Evolutionary conservation across 2,888 invertebrate genomes (phyloP).

Genomic region (Leptopilina myrica): DNA sequence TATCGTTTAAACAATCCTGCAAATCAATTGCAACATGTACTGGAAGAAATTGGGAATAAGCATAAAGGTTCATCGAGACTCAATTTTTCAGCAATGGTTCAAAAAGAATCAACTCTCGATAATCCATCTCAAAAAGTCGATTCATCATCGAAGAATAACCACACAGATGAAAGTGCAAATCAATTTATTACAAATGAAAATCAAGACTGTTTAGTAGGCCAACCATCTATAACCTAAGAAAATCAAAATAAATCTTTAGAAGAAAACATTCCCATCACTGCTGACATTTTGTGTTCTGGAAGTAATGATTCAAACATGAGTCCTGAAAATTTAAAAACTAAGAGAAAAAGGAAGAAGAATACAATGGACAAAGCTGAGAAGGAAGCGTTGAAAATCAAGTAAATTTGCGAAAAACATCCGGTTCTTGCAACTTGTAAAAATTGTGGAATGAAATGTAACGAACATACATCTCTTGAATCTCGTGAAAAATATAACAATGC

Average conservation of each 20-base stretch:
- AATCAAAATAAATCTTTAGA: background rate
- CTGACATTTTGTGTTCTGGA: background rate
- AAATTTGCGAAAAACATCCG: slow-evolving; percentile 9
- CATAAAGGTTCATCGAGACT: too few species aligned
- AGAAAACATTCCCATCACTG: background rate
- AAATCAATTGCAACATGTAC: too few species aligned
- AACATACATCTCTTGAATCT: background rate
- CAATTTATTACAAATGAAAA: too few species aligned
- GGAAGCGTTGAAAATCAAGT: background rate
- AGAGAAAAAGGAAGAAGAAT: background rate
- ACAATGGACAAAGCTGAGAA: background rate
- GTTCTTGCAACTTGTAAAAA: slow-evolving; percentile 14
- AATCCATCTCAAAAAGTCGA: too few species aligned
- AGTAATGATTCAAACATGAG: background rate
- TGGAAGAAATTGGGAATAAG: too few species aligned
- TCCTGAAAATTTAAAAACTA: background rate
- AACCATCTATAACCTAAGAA: background rate
- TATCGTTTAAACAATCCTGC: too few species aligned
- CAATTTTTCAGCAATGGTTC: too few species aligned
- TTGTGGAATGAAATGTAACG: slow-evolving; percentile 9
- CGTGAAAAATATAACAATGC: background rate
- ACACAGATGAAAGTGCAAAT: too few species aligned
- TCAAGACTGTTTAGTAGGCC: too few species aligned
- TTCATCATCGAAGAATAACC: too few species aligned
- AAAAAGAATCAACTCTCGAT: too few species aligned